These are phyloP conservation scores for Turritopsis dohrnii DNA, from an alignment of 30 jellyfish, hydroid and myxozoan genomes.

Conservation along the genomic window DNA sequence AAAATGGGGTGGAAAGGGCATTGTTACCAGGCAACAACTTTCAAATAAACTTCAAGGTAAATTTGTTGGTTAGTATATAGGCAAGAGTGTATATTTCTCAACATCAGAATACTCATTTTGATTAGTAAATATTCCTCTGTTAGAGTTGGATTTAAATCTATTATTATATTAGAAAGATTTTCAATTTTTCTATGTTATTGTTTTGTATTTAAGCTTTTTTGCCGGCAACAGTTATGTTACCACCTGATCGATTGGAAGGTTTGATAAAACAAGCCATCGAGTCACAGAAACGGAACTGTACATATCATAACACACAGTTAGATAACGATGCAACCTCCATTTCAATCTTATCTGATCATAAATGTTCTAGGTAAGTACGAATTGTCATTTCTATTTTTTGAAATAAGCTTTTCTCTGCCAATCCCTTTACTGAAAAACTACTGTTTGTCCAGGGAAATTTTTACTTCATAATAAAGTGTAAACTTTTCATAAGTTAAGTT, in stretches of 20 bases:
- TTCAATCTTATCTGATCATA: conserved; percentile 70
- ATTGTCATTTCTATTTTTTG: neutral
- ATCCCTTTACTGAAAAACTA: too few relatives aligned
- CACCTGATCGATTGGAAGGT: conserved; percentile 73
- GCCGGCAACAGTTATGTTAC: conserved; percentile 87
- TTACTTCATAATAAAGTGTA: too few relatives aligned
- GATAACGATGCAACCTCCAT: conserved; percentile 45
- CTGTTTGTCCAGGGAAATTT: too few relatives aligned
- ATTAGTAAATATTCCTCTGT: neutral
- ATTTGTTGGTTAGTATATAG: neutral
- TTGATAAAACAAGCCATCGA: conserved; percentile 84
- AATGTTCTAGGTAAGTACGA: conserved; percentile 63
- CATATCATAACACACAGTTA: conserved; percentile 72
- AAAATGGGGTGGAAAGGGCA: conserved; percentile 97
- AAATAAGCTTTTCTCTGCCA: too few relatives aligned
- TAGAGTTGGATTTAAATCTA: neutral
- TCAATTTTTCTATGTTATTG: neutral
- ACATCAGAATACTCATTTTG: too few relatives aligned
- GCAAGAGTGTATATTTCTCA: too few relatives aligned
- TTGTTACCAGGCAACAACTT: conserved; percentile 59
- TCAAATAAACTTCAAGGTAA: conserved; percentile 83
- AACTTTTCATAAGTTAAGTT: too few relatives aligned
- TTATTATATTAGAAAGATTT: too few relatives aligned
- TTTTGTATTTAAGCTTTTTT: conserved; percentile 50
- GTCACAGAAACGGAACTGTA: conserved; percentile 58